Base-by-base conservation (phyloP, 2,888 invertebrate genomes). In the Teleogryllus oceanicus region DNA sequence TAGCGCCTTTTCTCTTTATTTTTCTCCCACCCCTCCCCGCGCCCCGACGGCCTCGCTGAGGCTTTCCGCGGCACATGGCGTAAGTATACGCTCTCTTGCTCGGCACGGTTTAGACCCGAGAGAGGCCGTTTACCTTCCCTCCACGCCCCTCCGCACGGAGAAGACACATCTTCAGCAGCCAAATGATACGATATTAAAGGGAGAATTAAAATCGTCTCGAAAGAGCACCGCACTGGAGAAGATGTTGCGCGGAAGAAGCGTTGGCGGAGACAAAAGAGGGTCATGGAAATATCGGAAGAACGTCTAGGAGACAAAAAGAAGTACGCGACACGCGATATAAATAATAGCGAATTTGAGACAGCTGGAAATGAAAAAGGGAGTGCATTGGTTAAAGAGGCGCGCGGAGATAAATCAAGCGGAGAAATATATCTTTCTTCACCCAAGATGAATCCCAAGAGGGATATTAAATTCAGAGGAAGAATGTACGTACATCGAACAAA, bases 281-380 rank as follows among this genome's bases (percentile, higher is more conserved):
- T 37, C 37, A 37, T 37, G 37, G 62, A 62, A 62, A 62, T 62
- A 62, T 62, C n/a, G 62, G 62, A 62, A 13, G 62, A 18, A 62
- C 13, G 62, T 18, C 62, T 13, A 62, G 16, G 62, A 62, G 62
- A 62, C 16, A 62, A 62, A 62, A n/a, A 18, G 62, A 62, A 62
- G n/a, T 18, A 62, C n/a, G 62, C 62, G 13, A 62, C n/a, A 62
- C n/a, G 62, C 62, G n/a, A 62, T 62, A 62, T 62, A 62, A 62
- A 62, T 62, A 62, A 62, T 13, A 62, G 62, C 62, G 62, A 62
- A 62, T 62, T 62, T 62, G 62, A 62, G 62, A 62, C 62, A 62
- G 62, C 62, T 62, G 62, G 62, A 62, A 62, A 62, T 62, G 62
- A 62, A 62, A 62, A 62, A 62, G n/a, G 62, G 62, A 62, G 62